These are phyloP conservation scores for Volucella inflata DNA, from an alignment of 2,888 invertebrate species.

Conservation along the genomic window DNA sequence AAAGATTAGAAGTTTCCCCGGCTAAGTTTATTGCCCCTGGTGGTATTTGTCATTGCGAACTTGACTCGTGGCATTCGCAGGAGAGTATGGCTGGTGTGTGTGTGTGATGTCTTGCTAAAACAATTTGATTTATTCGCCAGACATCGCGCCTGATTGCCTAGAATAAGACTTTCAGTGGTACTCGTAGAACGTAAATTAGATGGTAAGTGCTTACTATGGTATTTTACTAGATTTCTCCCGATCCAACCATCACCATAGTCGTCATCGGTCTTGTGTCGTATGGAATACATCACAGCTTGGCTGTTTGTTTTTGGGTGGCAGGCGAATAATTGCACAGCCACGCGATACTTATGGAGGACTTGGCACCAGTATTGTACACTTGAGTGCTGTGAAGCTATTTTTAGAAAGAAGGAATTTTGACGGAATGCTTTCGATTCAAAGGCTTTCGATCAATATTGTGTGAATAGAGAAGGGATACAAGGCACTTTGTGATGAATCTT, in stretches of 20 bases:
- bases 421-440: neutral
- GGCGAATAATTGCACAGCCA: conserved; percentile 53
- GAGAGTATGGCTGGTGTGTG: neutral
- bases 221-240: conserved; percentile 24
- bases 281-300: conserved; percentile 62
- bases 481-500: no score
- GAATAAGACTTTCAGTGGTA: conserved; percentile 32
- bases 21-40: conserved; percentile 47
- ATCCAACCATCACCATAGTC: conserved; percentile 40
- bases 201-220: conserved; percentile 1
- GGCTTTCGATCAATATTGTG: no score
- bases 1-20: neutral
- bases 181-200: conserved; percentile 16
- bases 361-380: conserved; percentile 60
- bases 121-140: conserved; percentile 57
- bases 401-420: conserved; percentile 61
- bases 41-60: conserved; percentile 61
- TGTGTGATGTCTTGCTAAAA: conserved; percentile 18
- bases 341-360: conserved; percentile 56
- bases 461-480: no score
- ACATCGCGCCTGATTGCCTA: conserved; percentile 48
- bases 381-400: conserved; percentile 56
- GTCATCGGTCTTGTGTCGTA: conserved; percentile 42
- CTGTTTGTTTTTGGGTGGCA: conserved; percentile 18
- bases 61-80: conserved; percentile 27